phyloP scores from a whole-genome alignment of 1,140 invertebrate species.

The Melanaphis sacchari region DNA sequence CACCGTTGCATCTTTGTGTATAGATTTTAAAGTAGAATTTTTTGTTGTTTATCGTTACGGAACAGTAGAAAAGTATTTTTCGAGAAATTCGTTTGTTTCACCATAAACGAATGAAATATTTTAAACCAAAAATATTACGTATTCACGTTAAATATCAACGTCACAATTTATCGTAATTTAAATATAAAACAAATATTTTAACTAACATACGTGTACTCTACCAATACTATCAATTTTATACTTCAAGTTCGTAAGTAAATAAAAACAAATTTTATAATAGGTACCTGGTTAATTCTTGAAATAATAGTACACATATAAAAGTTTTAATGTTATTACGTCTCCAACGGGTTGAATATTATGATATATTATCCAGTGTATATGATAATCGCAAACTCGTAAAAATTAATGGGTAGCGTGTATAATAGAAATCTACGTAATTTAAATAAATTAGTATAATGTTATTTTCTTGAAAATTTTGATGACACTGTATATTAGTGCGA shows the following conservation, averaged over 20 bases:
- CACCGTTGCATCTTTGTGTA: not conserved
- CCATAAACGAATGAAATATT: not conserved
- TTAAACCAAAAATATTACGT: not conserved
- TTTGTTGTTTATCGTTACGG: not conserved
- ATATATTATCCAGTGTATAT: not conserved
- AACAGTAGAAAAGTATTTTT: not conserved
- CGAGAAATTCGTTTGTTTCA: not conserved
- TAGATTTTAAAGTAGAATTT: not conserved
- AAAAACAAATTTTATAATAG: not conserved
- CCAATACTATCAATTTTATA: not conserved
- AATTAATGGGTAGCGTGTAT: not conserved
- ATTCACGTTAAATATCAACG: not conserved
- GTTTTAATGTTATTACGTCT: not conserved
- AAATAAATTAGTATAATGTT: not conserved
- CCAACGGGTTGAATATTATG: not conserved
- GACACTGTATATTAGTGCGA: not conserved
- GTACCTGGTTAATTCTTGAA: not conserved
- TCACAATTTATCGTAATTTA: not conserved
- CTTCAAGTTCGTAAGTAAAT: not conserved
- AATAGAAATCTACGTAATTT: not conserved
- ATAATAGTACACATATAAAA: not conserved
- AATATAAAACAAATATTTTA: not conserved
- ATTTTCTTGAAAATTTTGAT: not conserved
- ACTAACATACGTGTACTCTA: not conserved
- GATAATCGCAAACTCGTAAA: not conserved